Percentiles rank a stretch among this genome's conserved stretches.
Conservation (phyloP, 1,140 invertebrate species). For the Adoxophyes honmai region DNA sequence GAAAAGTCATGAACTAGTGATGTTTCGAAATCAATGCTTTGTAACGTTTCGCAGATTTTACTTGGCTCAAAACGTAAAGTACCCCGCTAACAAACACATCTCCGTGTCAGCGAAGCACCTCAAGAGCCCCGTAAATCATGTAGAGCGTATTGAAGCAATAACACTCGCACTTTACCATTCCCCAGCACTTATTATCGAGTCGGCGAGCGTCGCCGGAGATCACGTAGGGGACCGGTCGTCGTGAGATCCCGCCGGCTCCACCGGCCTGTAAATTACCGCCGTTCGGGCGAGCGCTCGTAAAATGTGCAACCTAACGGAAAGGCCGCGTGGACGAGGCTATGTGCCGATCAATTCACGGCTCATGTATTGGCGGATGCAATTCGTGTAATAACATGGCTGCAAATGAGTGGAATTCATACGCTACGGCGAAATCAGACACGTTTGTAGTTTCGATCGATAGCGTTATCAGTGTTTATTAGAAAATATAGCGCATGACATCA, state of each 20-base stretch:
- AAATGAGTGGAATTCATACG: no score
- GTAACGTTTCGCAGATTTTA: no score
- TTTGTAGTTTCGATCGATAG: background rate
- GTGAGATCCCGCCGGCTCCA: constrained; percentile 27
- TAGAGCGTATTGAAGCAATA: background rate
- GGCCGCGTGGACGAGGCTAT: constrained; percentile 16
- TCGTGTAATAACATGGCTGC: no score
- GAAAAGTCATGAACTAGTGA: no score
- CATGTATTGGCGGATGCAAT: no score
- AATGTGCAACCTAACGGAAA: constrained; percentile 50
- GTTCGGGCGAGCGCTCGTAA: constrained; percentile 28
- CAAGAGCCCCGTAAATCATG: no score
- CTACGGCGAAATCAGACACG: no score
- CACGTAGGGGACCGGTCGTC: constrained; percentile 51
- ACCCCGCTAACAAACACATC: no score
- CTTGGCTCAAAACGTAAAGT: no score
- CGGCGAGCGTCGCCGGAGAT: constrained; percentile 49
- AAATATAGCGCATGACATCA: no score
- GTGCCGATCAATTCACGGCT: background rate
- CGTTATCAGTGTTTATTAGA: background rate
- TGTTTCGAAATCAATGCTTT: no score
- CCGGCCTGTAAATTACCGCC: constrained; percentile 44
- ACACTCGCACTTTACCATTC: constrained; percentile 1
- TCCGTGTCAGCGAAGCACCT: background rate
- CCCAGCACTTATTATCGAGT: constrained; percentile 40